Percentiles rank a stretch among this genome's conserved stretches.
These are phyloP conservation scores for Molossus alvarezi DNA, from an alignment of 2,797 vertebrate species.

Conservation along the genomic window DNA sequence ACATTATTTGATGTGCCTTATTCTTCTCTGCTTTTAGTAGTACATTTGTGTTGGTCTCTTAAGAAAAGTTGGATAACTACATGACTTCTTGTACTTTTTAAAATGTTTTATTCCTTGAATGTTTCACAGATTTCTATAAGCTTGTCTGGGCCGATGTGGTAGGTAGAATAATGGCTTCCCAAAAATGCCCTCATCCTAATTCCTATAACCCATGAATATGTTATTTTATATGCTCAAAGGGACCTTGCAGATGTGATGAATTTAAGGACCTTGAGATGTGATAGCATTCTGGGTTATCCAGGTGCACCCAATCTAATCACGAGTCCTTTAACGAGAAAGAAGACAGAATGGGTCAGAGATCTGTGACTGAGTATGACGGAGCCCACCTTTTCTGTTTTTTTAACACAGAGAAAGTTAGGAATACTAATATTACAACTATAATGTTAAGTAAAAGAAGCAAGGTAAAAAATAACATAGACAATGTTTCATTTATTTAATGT, in stretches of 20 bases:
- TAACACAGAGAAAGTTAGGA: neutral
- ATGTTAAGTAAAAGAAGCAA: neutral
- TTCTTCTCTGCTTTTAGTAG: slow-evolving; percentile 5
- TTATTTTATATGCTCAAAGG: neutral
- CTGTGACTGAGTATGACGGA: neutral
- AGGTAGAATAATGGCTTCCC: neutral
- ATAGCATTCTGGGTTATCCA: neutral
- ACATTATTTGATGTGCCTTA: neutral
- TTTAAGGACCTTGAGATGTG: neutral
- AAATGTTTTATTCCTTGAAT: neutral
- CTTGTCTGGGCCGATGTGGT: neutral
- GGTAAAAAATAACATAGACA: neutral
- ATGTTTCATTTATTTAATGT: neutral
- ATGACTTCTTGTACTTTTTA: neutral
- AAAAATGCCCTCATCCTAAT: neutral
- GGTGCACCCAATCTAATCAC: neutral
- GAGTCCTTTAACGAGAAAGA: neutral
- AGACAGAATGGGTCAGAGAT: neutral
- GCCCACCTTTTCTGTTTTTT: neutral
- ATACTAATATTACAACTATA: neutral
- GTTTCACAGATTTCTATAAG: neutral
- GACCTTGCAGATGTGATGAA: neutral
- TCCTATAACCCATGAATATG: neutral
- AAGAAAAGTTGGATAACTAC: neutral
- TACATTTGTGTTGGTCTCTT: neutral